These are phyloP conservation scores for Gadus macrocephalus DNA, from an alignment of 2,113 vertebrate genomes.

Conservation along the genomic window DNA sequence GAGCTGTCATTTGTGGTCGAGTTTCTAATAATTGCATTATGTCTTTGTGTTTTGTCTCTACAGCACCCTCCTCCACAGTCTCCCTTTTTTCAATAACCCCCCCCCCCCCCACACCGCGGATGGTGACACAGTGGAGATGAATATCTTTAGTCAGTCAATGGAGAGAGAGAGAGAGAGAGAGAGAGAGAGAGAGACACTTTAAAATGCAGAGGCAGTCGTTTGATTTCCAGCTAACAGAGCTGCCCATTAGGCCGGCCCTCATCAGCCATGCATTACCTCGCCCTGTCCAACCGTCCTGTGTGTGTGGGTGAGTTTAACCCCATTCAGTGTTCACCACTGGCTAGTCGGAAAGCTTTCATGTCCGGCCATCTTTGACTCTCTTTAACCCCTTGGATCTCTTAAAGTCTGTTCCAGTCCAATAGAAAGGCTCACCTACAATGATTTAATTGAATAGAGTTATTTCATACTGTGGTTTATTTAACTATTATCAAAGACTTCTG, in stretches of 20 bases:
- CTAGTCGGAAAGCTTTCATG: no score
- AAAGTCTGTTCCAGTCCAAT: no score
- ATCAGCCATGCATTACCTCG: conserved; percentile 72
- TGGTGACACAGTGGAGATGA: conserved; percentile 58
- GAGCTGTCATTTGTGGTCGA: conserved; percentile 70
- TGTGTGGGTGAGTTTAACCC: conserved; percentile 40
- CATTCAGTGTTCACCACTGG: conserved; percentile 36
- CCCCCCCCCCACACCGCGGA: conserved; percentile 6
- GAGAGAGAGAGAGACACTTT: conserved; percentile 43
- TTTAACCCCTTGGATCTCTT: no score
- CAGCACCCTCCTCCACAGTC: conserved; percentile 14
- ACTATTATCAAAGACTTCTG: no score
- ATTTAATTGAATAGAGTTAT: no score
- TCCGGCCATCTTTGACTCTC: no score
- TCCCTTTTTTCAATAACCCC: no score
- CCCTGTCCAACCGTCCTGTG: conserved; percentile 44
- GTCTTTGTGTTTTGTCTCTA: conserved; percentile 47
- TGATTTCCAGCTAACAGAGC: conserved; percentile 68
- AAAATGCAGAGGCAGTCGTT: conserved; percentile 68
- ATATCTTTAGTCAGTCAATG: conserved; percentile 69
- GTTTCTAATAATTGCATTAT: conserved; percentile 72
- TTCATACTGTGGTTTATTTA: no score
- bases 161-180: conserved; percentile 42
- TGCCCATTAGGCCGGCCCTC: conserved; percentile 71
- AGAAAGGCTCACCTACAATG: no score